These are phyloP conservation scores for Pempheris klunzingeri DNA, from an alignment of 2,797 vertebrate genomes.

Conservation along the genomic window DNA sequence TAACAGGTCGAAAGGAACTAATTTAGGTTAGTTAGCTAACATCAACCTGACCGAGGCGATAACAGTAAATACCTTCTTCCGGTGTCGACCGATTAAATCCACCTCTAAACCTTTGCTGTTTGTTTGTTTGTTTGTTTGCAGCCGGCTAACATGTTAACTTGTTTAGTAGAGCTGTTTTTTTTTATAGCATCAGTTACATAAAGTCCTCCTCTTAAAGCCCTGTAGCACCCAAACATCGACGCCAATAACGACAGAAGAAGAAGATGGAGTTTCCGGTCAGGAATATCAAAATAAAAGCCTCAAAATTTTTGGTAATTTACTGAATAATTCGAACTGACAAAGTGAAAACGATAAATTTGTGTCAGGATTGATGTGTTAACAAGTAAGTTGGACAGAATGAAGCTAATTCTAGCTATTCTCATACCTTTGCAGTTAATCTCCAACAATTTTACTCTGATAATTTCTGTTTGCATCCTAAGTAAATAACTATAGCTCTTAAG, in stretches of 20 bases:
- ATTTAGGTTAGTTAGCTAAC: background rate
- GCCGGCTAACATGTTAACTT: background rate
- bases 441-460: too few species aligned
- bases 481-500: too few species aligned
- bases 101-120: background rate
- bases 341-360: too few species aligned
- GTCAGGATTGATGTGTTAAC: too few species aligned
- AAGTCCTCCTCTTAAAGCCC: background rate
- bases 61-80: background rate
- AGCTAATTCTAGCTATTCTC: too few species aligned
- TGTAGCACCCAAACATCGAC: background rate
- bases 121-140: background rate
- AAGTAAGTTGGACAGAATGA: too few species aligned
- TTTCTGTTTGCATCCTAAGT: too few species aligned
- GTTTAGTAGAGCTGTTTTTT: background rate
- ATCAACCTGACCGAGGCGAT: background rate
- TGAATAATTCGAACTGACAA: too few species aligned
- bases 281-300: slow-evolving; percentile 27
- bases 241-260: background rate
- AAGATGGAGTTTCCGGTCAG: background rate
- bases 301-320: too few species aligned
- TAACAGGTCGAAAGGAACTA: accelerated
- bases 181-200: background rate
- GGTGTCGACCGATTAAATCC: background rate
- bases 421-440: too few species aligned